Conservation (phyloP, 2,113 vertebrate species). For the Hypocryptadius cinnamomeus region DNA sequence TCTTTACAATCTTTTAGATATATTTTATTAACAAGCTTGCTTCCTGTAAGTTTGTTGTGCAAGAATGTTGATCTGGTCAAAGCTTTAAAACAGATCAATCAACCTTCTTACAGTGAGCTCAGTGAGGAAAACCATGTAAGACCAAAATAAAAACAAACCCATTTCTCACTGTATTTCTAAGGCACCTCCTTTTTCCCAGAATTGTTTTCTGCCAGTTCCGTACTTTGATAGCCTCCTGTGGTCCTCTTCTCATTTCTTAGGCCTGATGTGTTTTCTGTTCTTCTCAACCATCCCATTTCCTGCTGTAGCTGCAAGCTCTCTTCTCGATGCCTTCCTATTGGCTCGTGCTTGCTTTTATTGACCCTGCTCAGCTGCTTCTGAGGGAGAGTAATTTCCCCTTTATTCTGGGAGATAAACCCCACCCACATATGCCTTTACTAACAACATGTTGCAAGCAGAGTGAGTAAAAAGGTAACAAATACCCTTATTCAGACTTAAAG, state of each 20-base stretch:
- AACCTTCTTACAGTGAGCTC: not conserved
- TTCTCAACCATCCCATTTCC: not conserved
- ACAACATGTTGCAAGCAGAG: not conserved
- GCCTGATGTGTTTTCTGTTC: not conserved
- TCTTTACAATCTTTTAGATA: not conserved
- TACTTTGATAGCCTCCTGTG: not conserved
- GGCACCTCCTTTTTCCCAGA: not conserved
- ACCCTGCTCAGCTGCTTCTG: not conserved
- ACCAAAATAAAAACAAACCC: not conserved
- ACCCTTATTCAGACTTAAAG: not conserved
- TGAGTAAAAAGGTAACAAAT: not conserved
- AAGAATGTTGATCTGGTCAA: not conserved
- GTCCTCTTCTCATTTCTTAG: not conserved
- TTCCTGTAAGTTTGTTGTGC: not conserved
- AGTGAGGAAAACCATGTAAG: not conserved
- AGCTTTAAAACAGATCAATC: not conserved
- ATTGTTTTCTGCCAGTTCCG: not conserved
- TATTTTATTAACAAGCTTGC: not conserved
- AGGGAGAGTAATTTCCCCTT: not conserved
- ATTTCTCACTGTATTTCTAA: not conserved
- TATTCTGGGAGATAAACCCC: not conserved
- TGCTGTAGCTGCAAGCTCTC: not conserved
- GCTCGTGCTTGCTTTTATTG: not conserved
- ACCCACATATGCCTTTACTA: not conserved
- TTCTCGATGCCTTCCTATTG: not conserved